Evolutionary conservation across 1,140 invertebrate genomes (phyloP).

Genomic region (Drosophila setifemur): DNA sequence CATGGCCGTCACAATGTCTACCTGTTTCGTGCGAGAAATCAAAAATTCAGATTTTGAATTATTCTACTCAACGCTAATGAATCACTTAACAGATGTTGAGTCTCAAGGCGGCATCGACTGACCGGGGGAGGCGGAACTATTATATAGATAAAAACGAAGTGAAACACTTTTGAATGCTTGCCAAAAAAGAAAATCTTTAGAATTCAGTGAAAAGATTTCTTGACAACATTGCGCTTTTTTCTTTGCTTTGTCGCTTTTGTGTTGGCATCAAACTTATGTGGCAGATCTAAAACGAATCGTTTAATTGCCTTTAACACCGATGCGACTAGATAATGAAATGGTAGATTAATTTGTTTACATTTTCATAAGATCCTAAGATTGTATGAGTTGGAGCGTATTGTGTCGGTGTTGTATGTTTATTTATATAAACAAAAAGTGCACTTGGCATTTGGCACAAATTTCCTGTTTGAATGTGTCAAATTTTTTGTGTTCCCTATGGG

Average conservation of each 20-base stretch:
- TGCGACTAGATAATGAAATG: conserved; percentile 58
- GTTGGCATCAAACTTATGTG: conserved; percentile 45
- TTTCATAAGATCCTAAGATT: conserved; percentile 40
- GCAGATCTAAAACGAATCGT: conserved; percentile 71
- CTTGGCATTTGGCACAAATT: conserved; percentile 63
- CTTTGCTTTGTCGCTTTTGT: not conserved
- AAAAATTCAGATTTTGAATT: conserved; percentile 49
- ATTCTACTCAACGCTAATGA: conserved; percentile 59
- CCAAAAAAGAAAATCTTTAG: conserved; percentile 42
- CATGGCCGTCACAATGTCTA: conserved; percentile 68
- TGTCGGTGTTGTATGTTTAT: conserved; percentile 13
- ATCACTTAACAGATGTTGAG: conserved; percentile 72
- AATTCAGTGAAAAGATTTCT: conserved; percentile 8
- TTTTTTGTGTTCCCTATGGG: not conserved
- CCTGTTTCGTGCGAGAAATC: conserved; percentile 24
- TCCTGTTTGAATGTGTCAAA: conserved; percentile 7
- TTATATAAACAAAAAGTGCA: conserved; percentile 49
- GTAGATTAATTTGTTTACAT: conserved; percentile 79
- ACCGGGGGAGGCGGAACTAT: conserved; percentile 12
- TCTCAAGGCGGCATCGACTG: conserved; percentile 19
- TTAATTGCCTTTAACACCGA: conserved; percentile 63
- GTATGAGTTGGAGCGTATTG: conserved; percentile 4
- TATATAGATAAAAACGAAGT: conserved; percentile 39
- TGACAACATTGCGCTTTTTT: conserved; percentile 12
- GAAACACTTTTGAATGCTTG: conserved; percentile 61